A percentile compares a stretch with the other conserved stretches of the same genome.
These are phyloP conservation scores for Drosophila insularis DNA, from an alignment of 1,140 invertebrate genomes.

Conservation along the genomic window DNA sequence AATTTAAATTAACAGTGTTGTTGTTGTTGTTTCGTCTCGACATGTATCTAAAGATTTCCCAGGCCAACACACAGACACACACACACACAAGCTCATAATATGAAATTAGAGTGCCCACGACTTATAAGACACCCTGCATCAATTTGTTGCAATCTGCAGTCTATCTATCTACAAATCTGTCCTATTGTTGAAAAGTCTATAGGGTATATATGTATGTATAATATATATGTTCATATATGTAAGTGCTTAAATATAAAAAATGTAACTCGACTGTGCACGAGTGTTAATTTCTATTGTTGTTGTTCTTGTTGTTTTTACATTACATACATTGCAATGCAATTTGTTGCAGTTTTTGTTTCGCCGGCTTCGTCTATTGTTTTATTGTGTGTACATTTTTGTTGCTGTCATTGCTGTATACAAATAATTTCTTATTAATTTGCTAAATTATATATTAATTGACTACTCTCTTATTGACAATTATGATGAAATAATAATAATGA, in stretches of 20 bases:
- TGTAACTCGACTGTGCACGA: conserved; percentile 58
- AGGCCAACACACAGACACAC: conserved; percentile 46
- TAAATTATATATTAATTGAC: conserved; percentile 73
- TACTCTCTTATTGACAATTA: conserved; percentile 72
- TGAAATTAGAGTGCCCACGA: background rate
- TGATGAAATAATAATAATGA: conserved; percentile 39
- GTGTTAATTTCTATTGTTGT: conserved; percentile 45
- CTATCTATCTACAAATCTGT: no score
- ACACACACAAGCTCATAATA: background rate
- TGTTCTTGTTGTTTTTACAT: background rate
- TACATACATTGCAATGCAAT: conserved; percentile 22
- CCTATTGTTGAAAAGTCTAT: background rate
- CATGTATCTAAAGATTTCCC: conserved; percentile 60
- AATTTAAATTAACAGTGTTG: conserved; percentile 78
- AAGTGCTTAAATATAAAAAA: conserved; percentile 18
- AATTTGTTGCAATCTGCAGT: background rate
- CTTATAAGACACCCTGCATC: background rate
- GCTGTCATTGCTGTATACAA: conserved; percentile 26
- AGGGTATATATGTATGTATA: background rate
- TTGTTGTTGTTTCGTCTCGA: conserved; percentile 37
- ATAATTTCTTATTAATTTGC: conserved; percentile 27
- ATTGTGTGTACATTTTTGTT: conserved; percentile 7
- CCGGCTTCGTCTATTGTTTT: conserved; percentile 19
- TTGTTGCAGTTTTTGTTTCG: conserved; percentile 23
- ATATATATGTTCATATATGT: background rate